phyloP scores from a whole-genome alignment of 1,140 invertebrate species.

The Drosophila novamexicana region DNA sequence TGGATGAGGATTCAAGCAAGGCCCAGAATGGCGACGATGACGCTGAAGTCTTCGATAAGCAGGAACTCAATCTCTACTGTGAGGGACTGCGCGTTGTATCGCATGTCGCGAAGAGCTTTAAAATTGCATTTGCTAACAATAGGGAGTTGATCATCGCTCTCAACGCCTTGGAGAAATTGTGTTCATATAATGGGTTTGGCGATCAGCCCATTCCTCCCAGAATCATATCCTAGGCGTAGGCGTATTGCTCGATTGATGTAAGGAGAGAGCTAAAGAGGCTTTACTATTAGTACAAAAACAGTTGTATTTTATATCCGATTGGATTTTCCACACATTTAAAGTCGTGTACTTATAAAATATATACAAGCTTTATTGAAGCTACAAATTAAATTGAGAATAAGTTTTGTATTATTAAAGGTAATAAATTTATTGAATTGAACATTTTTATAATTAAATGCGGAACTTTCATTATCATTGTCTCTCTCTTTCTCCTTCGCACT shows the following conservation, averaged over 20 bases:
- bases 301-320: background rate
- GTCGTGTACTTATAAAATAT: background rate
- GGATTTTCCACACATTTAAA: background rate
- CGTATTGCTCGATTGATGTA: background rate
- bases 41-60: constrained; percentile 71
- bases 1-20: background rate
- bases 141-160: constrained; percentile 4
- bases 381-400: background rate
- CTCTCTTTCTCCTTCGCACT: background rate
- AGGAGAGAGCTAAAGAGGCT: constrained; percentile 15
- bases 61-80: constrained; percentile 70
- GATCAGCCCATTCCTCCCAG: background rate
- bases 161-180: constrained; percentile 3
- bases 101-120: constrained; percentile 14
- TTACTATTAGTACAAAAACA: background rate
- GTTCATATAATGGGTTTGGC: background rate
- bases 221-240: background rate
- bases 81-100: constrained; percentile 54
- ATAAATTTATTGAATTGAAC: too few species aligned
- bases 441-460: too few species aligned
- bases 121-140: background rate
- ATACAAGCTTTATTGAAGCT: background rate
- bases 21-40: background rate
- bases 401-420: too few species aligned
- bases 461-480: background rate